Evolutionary conservation across 37 sponge, comb jelly and placozoan species (phyloP), one percentile per base, ranked within the genome.

Genomic region (Oscarella lobularis): DNA sequence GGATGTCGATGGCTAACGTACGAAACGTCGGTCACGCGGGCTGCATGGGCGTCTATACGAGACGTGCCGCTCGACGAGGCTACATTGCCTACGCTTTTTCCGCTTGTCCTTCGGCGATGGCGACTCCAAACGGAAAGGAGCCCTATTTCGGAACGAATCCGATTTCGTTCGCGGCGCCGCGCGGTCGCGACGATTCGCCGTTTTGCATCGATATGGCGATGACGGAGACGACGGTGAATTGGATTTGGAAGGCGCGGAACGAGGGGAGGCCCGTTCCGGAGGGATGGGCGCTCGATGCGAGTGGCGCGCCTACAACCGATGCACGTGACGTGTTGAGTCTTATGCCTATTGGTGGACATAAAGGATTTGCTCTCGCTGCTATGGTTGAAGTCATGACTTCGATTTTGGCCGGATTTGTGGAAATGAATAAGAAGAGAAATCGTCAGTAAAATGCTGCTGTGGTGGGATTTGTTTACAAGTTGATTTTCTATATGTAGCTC

Each of bases 201-300:
- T 90, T 87, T 76, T 78, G 85, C 29, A 67, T 95, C 41, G 95
- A 95, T 81, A 88, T 95, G 91, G 91, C 95, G 3, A 95, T 91
- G 3, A 74, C 85, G 33, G 78, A 86, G 67, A 91, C 75, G 6
- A 85, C 95, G 34, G 33, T 83, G 0, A 91, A n/a, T n/a, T n/a
- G n/a, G n/a, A n/a, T n/a, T n/a, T n/a, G n/a, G n/a, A n/a, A n/a
- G n/a, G n/a, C n/a, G n/a, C n/a, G n/a, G n/a, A n/a, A n/a, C n/a
- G n/a, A n/a, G n/a, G n/a, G n/a, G n/a, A n/a, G n/a, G n/a, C n/a
- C n/a, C n/a, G n/a, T n/a, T n/a, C n/a, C n/a, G n/a, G n/a, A n/a
- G n/a, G n/a, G n/a, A n/a, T n/a, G n/a, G n/a, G n/a, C n/a, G n/a
- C n/a, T 20, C 6, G 71, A 68, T 68, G 71, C 71, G 5, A 5